Evolutionary conservation across 2,797 vertebrate genomes (phyloP).

Genomic region (Tenualosa thibaudeaui): DNA sequence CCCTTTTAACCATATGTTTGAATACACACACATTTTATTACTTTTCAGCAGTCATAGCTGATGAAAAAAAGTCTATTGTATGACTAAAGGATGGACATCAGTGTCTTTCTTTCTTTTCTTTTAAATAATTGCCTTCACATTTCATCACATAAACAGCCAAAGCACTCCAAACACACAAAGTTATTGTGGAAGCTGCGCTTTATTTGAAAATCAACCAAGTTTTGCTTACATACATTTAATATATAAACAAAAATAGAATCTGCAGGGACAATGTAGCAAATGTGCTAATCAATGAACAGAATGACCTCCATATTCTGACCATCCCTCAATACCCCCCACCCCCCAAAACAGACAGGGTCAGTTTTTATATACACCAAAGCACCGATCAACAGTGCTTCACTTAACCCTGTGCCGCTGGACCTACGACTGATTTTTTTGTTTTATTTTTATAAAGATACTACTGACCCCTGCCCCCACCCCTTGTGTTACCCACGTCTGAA

Average conservation of each 20-base stretch:
- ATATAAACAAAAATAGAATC: conserved; percentile 96
- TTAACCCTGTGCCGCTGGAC: conserved; percentile 66
- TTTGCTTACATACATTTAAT: conserved; percentile 83
- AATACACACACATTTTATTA: neutral
- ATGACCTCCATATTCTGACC: conserved; percentile 83
- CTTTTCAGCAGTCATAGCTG: neutral
- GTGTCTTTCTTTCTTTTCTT: too few relatives aligned
- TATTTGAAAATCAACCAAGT: conserved; percentile 95
- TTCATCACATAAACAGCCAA: neutral
- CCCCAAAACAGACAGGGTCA: conserved; percentile 63
- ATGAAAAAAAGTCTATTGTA: neutral
- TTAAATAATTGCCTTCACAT: too few relatives aligned
- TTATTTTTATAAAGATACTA: conserved; percentile 63
- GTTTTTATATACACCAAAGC: conserved; percentile 86
- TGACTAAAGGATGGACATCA: neutral
- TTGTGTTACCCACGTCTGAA: conserved; percentile 62
- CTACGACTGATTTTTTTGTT: conserved; percentile 56
- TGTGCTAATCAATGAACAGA: conserved; percentile 86
- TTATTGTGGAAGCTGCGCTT: conserved; percentile 91
- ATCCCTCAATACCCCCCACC: conserved; percentile 69
- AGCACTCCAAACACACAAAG: neutral
- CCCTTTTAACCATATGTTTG: neutral
- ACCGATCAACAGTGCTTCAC: conserved; percentile 91
- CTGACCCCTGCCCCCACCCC: conserved; percentile 53
- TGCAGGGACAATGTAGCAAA: conserved; percentile 92